Evolutionary conservation across 2,888 invertebrate species (phyloP).

Genomic region (Bembecia ichneumoniformis): DNA sequence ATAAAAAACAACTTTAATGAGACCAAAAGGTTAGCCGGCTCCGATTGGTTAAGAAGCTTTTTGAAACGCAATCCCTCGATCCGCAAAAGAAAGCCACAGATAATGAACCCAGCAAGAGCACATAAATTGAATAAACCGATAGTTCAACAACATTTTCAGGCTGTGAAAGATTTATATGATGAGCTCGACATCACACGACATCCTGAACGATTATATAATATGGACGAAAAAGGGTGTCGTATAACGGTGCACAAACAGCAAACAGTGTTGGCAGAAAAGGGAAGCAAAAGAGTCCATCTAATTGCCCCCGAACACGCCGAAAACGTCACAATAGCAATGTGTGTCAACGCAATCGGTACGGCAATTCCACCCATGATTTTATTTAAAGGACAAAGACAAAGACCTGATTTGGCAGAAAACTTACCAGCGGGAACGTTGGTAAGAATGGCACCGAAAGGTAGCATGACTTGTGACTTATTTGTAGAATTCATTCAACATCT

Average conservation of each 20-base stretch:
- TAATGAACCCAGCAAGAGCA: background rate
- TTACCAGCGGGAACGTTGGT: background rate
- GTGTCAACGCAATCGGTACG: constrained; percentile 9
- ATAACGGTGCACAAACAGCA: constrained; percentile 6
- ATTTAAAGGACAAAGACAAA: constrained; percentile 5
- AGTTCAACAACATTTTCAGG: constrained; percentile 5
- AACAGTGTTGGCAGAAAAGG: constrained; percentile 5
- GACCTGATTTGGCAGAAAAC: constrained; percentile 8
- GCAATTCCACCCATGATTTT: constrained; percentile 8
- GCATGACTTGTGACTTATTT: constrained; percentile 4
- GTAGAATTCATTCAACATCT: constrained; percentile 5
- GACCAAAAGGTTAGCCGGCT: background rate
- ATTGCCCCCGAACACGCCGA: constrained; percentile 10
- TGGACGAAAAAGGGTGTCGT: constrained; percentile 7
- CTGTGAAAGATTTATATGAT: constrained; percentile 4
- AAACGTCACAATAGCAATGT: constrained; percentile 8
- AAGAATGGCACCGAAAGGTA: constrained; percentile 2
- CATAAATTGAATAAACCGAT: constrained; percentile 1
- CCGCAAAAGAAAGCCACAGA: background rate
- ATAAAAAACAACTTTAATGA: background rate
- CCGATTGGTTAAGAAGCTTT: constrained; percentile 1
- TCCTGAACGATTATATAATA: constrained; percentile 4
- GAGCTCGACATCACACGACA: constrained; percentile 1
- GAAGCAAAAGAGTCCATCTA: constrained; percentile 7
- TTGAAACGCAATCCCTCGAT: background rate